Base-by-base conservation (phyloP, 2,113 vertebrate genomes). In the Tenrec ecaudatus region DNA sequence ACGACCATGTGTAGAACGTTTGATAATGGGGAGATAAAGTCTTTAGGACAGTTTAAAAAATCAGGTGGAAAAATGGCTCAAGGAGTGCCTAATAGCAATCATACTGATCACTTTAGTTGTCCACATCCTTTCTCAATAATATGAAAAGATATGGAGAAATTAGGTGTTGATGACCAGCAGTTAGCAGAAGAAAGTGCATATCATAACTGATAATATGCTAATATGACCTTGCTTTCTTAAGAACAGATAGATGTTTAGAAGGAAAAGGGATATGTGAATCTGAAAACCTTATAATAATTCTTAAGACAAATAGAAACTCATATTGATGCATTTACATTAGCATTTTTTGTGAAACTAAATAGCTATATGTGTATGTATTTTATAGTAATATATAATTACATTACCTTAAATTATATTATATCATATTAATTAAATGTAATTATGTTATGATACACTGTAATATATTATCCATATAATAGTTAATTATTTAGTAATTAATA, bases 221-320 rank as follows among this genome's bases (percentile, higher is more conserved):
- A 82, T 43, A n/a, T 58, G 27, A 87, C 19, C n/a, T 90, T 75
- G 15, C 7, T 77, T 60, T 92, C 11, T 89, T 6, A 86, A 88
- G n/a, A 86, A 58, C 17, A 57, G 31, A 57, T 89, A 57, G 31
- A 57, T 89, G 76, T 0, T 12, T 82, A 71, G 71, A 75, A 86
- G 79, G 12, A 58, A 88, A 90, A 83, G 2, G 53, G 1, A n/a
- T 25, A 53, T 38, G 14, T 75, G 60, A 86, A 10, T 38, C 75
- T 69, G 23, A 88, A 94, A 71, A 79, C 33, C 22, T 3, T 64
- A 29, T 4, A 6, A 15, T 82, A 14, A 57, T 17, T 92, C 1
- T 80, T 62, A 82, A 10, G 33, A 79, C 58, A 92, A 90, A 57
- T 1, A 43, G 15, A 88, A 94, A 90, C 19, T 57, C 36, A 75